These are phyloP conservation scores for Trachymyrmex septentrionalis DNA, from an alignment of 1,140 invertebrate species.

Conservation along the genomic window DNA sequence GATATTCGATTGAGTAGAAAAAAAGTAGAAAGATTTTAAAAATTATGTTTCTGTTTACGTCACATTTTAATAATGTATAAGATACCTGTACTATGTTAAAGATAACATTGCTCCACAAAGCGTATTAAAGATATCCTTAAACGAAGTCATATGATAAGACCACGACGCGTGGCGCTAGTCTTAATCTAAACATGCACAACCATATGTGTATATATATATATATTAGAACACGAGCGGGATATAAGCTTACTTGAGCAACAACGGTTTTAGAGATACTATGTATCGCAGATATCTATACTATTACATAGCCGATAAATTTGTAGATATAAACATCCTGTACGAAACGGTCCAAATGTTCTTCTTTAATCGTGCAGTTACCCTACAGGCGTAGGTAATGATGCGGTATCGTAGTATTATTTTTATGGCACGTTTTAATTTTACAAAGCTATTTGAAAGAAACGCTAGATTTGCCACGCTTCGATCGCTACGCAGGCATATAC, in stretches of 20 bases:
- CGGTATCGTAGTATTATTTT: background rate
- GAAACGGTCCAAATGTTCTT: background rate
- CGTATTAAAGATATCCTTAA: conserved; percentile 22
- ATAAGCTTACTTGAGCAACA: conserved; percentile 58
- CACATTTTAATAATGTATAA: background rate
- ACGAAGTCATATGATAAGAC: conserved; percentile 2
- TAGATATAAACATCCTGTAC: background rate
- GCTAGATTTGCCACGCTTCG: conserved; percentile 4
- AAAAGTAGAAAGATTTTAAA: background rate
- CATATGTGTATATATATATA: background rate
- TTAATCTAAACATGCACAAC: background rate
- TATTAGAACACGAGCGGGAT: conserved; percentile 24
- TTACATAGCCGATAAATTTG: conserved; percentile 53
- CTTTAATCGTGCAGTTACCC: background rate
- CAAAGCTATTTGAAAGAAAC: conserved; percentile 18
- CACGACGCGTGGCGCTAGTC: conserved; percentile 21
- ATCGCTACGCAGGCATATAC: background rate
- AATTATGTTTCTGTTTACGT: background rate
- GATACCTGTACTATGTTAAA: background rate
- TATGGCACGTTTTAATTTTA: background rate
- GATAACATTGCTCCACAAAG: conserved; percentile 31
- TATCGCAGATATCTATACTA: conserved; percentile 53
- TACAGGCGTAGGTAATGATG: background rate
- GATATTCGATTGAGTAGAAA: background rate
- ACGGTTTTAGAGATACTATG: conserved; percentile 52